Conservation (phyloP, 2,797 vertebrate genomes). For the Microhierax caerulescens region DNA sequence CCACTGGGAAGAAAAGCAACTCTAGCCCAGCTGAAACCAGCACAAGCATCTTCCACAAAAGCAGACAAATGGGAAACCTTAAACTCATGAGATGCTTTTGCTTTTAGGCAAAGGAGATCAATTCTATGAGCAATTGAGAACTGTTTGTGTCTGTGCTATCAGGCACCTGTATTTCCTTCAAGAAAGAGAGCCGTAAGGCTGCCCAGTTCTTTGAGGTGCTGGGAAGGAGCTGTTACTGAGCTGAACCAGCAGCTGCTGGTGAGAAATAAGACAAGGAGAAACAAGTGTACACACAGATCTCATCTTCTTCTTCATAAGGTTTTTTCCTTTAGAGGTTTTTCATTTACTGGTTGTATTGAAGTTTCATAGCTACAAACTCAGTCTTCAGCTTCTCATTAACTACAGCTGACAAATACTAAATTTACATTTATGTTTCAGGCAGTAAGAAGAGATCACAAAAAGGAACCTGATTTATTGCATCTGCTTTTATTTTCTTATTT, state of each 20-base stretch:
- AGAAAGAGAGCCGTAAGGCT: not conserved
- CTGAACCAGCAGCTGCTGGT: not conserved
- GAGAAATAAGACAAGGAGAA: not conserved
- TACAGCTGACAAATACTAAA: not conserved
- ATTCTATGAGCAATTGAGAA: not conserved
- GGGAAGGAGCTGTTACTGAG: not conserved
- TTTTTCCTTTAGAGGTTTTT: not conserved
- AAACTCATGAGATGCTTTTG: not conserved
- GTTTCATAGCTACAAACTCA: not conserved
- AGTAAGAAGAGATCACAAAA: not conserved
- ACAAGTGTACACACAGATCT: not conserved
- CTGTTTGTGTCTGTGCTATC: not conserved
- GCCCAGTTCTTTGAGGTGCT: not conserved
- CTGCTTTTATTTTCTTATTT: slow-evolving; percentile 21
- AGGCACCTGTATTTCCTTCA: not conserved
- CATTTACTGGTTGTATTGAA: not conserved
- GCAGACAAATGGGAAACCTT: not conserved
- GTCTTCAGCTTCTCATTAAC: not conserved
- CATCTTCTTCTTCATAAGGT: not conserved
- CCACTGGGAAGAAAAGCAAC: not conserved
- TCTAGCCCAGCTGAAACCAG: not conserved
- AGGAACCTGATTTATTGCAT: not conserved
- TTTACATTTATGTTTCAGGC: not conserved
- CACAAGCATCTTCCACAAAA: not conserved
- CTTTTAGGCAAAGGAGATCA: not conserved